Base-by-base conservation (phyloP, 2,113 vertebrate genomes). In the Hippocampus mohnikei region DNA sequence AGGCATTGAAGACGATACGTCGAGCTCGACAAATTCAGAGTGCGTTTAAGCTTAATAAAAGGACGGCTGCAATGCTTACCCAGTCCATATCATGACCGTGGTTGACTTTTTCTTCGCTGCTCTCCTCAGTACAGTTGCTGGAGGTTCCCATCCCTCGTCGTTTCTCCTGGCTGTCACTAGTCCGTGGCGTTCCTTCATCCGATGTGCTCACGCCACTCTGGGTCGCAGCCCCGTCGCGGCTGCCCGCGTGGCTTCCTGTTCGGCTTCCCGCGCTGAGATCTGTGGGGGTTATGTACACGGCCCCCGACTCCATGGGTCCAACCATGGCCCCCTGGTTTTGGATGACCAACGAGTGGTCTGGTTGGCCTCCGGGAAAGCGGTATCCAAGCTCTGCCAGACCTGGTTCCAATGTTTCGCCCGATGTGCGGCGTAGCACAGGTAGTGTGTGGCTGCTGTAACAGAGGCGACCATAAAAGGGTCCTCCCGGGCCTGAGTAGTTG, bases 361-460 rank as follows among this genome's bases (percentile, higher is more conserved):
- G 85, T 27, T 84, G 90, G 67, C 78, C 87, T 27, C 83, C 81
- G 0, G 91, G 82, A 71, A 86, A 76, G 80, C 90, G 69, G 76
- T 91, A 79, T 15, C 90, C 83, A 76, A 94, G 0, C 88, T 94
- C 74, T 55, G 91, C 85, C 81, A 84, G 7, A 58, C 91, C 88
- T 1, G 85, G 90, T 71, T 92, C 91, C 15, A 91, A 91, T 21
- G 15, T 84, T 64, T 87, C 79, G 50, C 89, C 80, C 59, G 85
- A 84, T 58, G 92, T 21, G 74, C 91, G 91, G 56, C 94, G 60
- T 68, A 94, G 85, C 70, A 94, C 89, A 8, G 94, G 83, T n/a
- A 91, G 6, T 13, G 91, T 93, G 80, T 92, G 91, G 84, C 92
- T 93, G 88, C 91, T 91, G 86, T 93, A 93, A 71, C 90, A 91